These are phyloP conservation scores for Drosophila nebulosa DNA, from an alignment of 1,140 invertebrate genomes.

Conservation along the genomic window DNA sequence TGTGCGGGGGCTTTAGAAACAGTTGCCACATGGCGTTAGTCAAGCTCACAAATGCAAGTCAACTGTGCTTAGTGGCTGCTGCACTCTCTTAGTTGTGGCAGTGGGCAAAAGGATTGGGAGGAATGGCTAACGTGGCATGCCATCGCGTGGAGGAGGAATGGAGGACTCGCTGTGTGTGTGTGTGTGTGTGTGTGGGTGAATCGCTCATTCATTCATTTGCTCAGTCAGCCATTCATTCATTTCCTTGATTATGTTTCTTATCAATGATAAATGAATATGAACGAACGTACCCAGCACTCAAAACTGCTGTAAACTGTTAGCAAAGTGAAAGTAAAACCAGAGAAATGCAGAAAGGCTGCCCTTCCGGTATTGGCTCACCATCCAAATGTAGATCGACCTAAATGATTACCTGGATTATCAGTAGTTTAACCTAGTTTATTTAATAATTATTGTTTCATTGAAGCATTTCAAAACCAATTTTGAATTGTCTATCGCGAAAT, in stretches of 20 bases:
- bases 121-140: too few species aligned
- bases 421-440: too few species aligned
- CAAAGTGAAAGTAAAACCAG: slow-evolving; percentile 70
- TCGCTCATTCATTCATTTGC: slow-evolving; percentile 74
- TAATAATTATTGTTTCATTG: too few species aligned
- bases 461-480: not conserved
- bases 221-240: slow-evolving; percentile 75
- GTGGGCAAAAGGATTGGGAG: not conserved
- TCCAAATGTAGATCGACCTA: not conserved
- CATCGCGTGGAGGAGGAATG: too few species aligned
- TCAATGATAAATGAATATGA: slow-evolving; percentile 78
- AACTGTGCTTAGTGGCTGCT: slow-evolving; percentile 39
- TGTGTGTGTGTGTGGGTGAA: slow-evolving; percentile 8
- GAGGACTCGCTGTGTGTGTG: not conserved
- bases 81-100: slow-evolving; percentile 41
- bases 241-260: slow-evolving; percentile 78
- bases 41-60: slow-evolving; percentile 57
- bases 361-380: not conserved
- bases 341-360: not conserved
- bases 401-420: not conserved
- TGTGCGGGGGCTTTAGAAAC: slow-evolving; percentile 54
- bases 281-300: slow-evolving; percentile 63
- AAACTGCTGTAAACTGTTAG: slow-evolving; percentile 67
- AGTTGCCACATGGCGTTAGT: slow-evolving; percentile 62
- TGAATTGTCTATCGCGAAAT: not conserved